Conservation (phyloP, 2,113 vertebrate genomes). For the Microtus richardsoni region DNA sequence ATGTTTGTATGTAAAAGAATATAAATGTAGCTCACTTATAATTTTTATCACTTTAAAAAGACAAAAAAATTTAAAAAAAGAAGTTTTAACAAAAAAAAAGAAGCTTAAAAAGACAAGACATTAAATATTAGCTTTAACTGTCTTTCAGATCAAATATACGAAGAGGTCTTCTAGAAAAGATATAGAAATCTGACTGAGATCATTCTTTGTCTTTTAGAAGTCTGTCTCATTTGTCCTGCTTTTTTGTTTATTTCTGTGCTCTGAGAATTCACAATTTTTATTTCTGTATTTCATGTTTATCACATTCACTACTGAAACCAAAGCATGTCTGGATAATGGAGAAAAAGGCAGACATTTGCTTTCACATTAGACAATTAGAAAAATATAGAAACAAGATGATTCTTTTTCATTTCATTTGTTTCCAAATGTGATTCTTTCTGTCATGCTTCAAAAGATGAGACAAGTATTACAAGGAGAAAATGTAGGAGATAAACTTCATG, state of each 20-base stretch:
- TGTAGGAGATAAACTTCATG: not conserved
- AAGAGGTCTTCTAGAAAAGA: not conserved
- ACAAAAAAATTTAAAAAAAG: no score
- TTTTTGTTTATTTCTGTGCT: not conserved
- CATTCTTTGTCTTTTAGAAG: not conserved
- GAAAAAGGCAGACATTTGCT: not conserved
- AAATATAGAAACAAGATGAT: not conserved
- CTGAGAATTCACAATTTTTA: not conserved
- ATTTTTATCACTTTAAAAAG: not conserved
- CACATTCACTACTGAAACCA: not conserved
- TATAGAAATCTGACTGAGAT: not conserved
- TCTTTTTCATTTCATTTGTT: not conserved
- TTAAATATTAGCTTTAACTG: not conserved
- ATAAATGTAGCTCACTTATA: no score
- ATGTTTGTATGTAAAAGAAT: no score
- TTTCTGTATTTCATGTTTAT: constrained; percentile 15
- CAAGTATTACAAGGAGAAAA: not conserved
- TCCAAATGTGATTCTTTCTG: not conserved
- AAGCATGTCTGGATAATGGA: not conserved
- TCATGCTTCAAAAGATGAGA: not conserved
- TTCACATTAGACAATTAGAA: not conserved
- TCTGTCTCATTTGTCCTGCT: not conserved
- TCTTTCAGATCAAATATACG: not conserved
- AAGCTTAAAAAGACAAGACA: not conserved
- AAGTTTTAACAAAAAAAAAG: no score